These are phyloP conservation scores for Hydraecia micacea DNA, from an alignment of 2,888 invertebrate genomes.

Conservation along the genomic window DNA sequence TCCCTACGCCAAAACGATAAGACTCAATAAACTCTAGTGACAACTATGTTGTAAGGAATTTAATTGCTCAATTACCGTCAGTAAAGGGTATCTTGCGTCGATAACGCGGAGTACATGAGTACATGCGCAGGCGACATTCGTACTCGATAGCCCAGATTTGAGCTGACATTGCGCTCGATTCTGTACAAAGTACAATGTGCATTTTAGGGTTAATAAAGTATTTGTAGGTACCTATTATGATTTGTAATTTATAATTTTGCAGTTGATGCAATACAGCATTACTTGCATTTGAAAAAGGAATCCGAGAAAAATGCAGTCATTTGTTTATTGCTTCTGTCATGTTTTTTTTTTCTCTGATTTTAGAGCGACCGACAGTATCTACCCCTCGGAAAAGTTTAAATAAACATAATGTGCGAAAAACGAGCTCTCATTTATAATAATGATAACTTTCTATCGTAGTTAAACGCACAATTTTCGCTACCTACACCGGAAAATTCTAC, in stretches of 20 bases:
- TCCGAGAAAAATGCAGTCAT: not conserved
- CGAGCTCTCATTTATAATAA: not conserved
- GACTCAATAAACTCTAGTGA: constrained; percentile 26
- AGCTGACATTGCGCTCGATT: constrained; percentile 78
- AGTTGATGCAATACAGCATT: not conserved
- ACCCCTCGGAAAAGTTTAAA: not conserved
- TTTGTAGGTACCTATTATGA: not conserved
- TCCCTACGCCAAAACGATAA: constrained; percentile 2
- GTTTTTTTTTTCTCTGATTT: not conserved
- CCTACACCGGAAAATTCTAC: constrained; percentile 36
- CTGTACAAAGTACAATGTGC: constrained; percentile 17
- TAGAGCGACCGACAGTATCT: not conserved
- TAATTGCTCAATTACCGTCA: constrained; percentile 86
- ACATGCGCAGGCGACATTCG: constrained; percentile 58
- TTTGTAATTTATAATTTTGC: constrained; percentile 1
- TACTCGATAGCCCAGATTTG: constrained; percentile 80
- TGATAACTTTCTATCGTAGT: constrained; percentile 7
- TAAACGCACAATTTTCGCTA: not conserved
- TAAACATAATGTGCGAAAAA: not conserved
- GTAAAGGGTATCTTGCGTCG: constrained; percentile 73
- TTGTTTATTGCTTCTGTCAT: constrained; percentile 6
- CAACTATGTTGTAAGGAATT: constrained; percentile 79
- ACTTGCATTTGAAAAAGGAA: constrained; percentile 17
- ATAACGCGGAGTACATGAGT: constrained; percentile 60
- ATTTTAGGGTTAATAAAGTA: constrained; percentile 21